Conservation (phyloP, 2,113 vertebrate species). For the Dicaeum eximium region DNA sequence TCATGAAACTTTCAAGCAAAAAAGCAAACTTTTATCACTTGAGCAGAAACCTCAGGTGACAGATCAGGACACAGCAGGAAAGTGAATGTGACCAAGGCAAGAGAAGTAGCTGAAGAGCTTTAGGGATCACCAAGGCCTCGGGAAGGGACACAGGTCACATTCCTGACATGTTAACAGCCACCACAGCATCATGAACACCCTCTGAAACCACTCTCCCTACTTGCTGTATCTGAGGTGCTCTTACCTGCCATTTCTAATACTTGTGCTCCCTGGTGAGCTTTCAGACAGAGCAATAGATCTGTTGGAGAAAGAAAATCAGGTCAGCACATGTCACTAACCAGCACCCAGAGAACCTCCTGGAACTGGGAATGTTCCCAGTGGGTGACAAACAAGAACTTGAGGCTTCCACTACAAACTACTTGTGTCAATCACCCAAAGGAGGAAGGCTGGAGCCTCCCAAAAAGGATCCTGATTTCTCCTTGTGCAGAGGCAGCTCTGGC, state of each 20-base stretch:
- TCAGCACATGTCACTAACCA: not conserved
- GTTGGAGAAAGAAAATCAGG: not conserved
- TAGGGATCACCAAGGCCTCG: not conserved
- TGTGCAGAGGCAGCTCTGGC: not conserved
- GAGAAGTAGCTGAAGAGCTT: not conserved
- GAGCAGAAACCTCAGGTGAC: not conserved
- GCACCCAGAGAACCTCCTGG: not conserved
- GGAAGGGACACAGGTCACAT: not conserved
- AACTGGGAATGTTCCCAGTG: not conserved
- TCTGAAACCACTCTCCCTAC: not conserved
- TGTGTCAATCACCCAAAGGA: rapidly evolving
- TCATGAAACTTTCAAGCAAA: not conserved
- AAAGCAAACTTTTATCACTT: not conserved
- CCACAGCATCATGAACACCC: not conserved
- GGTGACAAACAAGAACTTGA: rapidly evolving
- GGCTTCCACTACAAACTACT: not conserved
- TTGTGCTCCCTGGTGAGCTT: not conserved
- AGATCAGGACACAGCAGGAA: not conserved
- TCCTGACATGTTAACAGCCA: not conserved
- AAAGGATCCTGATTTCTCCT: not conserved
- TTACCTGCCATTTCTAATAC: constrained; percentile 56
- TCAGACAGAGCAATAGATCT: not conserved
- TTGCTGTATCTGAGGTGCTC: not conserved
- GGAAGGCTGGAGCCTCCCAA: not conserved
- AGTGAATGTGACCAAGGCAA: not conserved